Conservation (phyloP, 1,140 invertebrate genomes). For the Acromyrmex heyeri region DNA sequence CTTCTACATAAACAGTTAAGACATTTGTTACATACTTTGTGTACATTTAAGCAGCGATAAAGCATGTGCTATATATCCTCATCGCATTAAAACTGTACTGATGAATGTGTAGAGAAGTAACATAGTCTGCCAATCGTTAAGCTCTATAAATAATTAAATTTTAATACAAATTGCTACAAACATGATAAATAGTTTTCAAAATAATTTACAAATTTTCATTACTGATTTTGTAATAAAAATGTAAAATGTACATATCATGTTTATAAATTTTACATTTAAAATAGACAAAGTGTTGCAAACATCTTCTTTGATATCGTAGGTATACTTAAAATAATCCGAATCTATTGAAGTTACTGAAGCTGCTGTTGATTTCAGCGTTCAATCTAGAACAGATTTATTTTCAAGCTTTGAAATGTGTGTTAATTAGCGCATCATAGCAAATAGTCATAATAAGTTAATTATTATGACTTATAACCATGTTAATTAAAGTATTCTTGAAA, state of each 20-base stretch:
- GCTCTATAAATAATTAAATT: not conserved
- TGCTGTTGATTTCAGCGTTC: not conserved
- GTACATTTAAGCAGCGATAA: constrained; percentile 34
- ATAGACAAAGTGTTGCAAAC: not conserved
- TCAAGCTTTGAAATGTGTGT: constrained; percentile 4
- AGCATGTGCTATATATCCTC: not conserved
- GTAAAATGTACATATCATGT: not conserved
- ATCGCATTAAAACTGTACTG: constrained; percentile 5
- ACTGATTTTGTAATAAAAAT: not conserved
- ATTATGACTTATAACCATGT: not conserved
- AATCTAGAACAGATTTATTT: constrained; percentile 19
- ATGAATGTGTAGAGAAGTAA: not conserved
- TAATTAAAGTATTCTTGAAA: constrained; percentile 28
- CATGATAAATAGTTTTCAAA: not conserved
- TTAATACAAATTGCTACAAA: not conserved
- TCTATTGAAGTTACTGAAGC: not conserved
- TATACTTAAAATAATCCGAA: not conserved
- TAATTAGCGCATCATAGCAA: constrained; percentile 2
- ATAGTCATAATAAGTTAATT: not conserved
- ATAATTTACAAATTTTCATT: not conserved
- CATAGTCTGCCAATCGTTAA: not conserved
- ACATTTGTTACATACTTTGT: constrained; percentile 9
- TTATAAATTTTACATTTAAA: not conserved
- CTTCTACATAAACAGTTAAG: not conserved
- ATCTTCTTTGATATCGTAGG: not conserved